These are phyloP conservation scores for Pedionomus torquatus DNA, from an alignment of 2,113 vertebrate species.

Conservation along the genomic window DNA sequence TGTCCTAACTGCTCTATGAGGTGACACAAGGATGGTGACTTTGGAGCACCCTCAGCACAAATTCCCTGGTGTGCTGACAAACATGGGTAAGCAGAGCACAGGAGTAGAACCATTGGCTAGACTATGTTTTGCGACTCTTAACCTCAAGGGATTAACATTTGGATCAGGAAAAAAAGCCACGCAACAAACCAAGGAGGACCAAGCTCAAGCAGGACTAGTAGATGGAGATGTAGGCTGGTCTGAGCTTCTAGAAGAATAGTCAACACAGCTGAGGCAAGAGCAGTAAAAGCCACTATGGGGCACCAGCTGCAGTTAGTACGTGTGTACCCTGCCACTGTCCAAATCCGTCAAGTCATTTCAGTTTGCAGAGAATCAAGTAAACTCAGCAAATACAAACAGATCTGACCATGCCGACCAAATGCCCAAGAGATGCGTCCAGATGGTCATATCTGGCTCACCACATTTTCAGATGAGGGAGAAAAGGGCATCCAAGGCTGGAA, in stretches of 20 bases:
- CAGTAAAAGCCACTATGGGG: neutral
- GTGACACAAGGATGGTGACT: neutral
- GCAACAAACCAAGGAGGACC: neutral
- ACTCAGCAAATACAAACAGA: neutral
- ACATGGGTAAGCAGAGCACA: neutral
- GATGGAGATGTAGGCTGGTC: neutral
- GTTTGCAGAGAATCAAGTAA: neutral
- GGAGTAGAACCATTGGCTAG: neutral
- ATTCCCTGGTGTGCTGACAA: neutral
- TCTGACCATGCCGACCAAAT: neutral
- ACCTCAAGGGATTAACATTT: neutral
- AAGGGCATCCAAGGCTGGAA: slow-evolving; percentile 18
- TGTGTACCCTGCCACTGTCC: neutral
- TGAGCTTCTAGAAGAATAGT: neutral
- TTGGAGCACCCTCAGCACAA: neutral
- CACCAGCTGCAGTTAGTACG: neutral
- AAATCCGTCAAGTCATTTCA: neutral
- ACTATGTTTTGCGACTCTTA: neutral
- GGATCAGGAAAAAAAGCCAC: neutral
- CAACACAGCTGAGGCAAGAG: neutral
- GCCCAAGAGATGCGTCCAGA: slow-evolving; percentile 19
- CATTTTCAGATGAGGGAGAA: neutral
- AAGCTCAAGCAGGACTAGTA: neutral
- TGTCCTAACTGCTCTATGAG: neutral
- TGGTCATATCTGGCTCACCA: neutral